phyloP scores from a whole-genome alignment of 2,113 vertebrate species.

The Stigmatopora argus region DNA sequence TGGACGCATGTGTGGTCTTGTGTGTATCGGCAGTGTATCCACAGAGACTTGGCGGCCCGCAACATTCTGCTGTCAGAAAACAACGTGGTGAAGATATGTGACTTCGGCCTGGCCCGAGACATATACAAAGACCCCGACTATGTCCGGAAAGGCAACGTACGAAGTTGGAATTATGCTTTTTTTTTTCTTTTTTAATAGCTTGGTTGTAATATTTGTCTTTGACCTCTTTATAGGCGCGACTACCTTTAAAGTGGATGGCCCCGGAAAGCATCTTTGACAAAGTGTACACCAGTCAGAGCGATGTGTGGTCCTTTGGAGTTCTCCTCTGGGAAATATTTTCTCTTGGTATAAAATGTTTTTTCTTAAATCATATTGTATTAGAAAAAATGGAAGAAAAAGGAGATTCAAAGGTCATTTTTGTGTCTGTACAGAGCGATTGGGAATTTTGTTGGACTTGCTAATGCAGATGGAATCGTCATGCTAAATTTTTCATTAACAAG shows the following conservation, averaged over 20 bases:
- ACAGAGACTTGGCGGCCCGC: constrained; percentile 94
- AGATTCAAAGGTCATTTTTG: background rate
- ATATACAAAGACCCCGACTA: constrained; percentile 99
- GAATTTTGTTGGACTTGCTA: background rate
- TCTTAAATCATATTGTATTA: background rate
- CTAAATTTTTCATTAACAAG: background rate
- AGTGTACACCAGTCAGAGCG: constrained; percentile 94
- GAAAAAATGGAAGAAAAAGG: background rate
- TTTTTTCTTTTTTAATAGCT: background rate
- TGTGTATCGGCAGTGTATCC: constrained; percentile 79
- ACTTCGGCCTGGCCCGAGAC: constrained; percentile 94
- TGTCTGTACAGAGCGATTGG: constrained; percentile 6
- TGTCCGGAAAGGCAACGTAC: constrained; percentile 95
- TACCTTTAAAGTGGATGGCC: constrained; percentile 98
- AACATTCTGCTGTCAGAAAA: constrained; percentile 95
- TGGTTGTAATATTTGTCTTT: constrained; percentile 4
- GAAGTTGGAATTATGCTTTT: background rate
- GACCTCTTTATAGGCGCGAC: constrained; percentile 76
- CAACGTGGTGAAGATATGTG: constrained; percentile 97
- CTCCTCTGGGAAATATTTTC: constrained; percentile 99
- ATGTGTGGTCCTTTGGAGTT: constrained; percentile 98
- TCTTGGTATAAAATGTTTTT: constrained; percentile 75
- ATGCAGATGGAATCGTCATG: background rate
- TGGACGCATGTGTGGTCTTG: constrained; percentile 25
- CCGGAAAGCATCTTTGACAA: constrained; percentile 99